These are phyloP conservation scores for Pleuronectes platessa DNA, from an alignment of 2,113 vertebrate genomes.

Conservation along the genomic window DNA sequence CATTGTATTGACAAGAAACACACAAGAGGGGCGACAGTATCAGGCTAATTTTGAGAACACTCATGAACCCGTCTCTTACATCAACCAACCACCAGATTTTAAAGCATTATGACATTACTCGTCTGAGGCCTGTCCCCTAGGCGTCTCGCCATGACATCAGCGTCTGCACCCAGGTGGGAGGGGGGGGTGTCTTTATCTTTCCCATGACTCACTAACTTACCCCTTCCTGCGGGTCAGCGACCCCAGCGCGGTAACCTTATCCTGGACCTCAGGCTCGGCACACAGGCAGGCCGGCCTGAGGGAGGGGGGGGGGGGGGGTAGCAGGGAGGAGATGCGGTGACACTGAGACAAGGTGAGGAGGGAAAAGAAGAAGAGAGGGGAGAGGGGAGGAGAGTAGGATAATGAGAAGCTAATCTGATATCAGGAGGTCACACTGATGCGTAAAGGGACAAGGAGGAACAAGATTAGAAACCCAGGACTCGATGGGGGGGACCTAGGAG, in stretches of 20 bases:
- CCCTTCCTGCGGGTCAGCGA: conserved; percentile 37
- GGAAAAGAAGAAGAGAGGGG: conserved; percentile 2
- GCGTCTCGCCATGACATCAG: conserved; percentile 64
- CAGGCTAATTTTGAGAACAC: conserved; percentile 4
- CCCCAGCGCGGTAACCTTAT: conserved; percentile 45
- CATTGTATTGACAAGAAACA: not conserved
- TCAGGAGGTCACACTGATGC: conserved; percentile 57
- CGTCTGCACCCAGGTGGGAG: conserved; percentile 37
- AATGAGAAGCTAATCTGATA: conserved; percentile 47
- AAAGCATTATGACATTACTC: conserved; percentile 65
- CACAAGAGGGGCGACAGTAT: not conserved
- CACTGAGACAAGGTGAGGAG: conserved; percentile 28
- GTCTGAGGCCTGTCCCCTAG: conserved; percentile 46
- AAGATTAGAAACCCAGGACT: conserved; percentile 56
- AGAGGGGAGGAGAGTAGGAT: not conserved
- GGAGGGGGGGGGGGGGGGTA: conserved; percentile 16
- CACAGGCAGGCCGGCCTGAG: not conserved
- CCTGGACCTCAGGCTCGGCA: conserved; percentile 11
- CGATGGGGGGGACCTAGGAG: conserved; percentile 61
- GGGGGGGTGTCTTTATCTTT: conserved; percentile 31
- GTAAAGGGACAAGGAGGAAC: conserved; percentile 69
- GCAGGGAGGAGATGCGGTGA: conserved; percentile 9
- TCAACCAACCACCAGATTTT: conserved; percentile 25
- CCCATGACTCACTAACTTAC: conserved; percentile 43
- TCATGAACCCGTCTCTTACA: not conserved